Evolutionary conservation across 2,888 invertebrate genomes (phyloP).

Genomic region (Caenorhabditis plicata): DNA sequence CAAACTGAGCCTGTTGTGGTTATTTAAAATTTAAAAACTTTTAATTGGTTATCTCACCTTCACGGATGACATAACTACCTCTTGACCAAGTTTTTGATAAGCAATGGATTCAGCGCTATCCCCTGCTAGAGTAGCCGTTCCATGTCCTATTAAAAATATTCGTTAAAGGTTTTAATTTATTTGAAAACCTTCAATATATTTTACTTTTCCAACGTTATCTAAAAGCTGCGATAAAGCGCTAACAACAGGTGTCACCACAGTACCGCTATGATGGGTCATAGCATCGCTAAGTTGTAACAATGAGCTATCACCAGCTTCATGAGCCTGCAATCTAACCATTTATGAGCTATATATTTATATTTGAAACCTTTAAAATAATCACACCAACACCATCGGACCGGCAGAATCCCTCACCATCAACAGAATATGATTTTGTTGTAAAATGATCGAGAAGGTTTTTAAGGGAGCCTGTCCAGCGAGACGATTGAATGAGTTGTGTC

Average conservation of each 20-base stretch:
- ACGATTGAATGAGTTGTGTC: constrained; percentile 36
- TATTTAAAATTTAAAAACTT: too few species aligned
- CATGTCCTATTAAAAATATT: constrained; percentile 16
- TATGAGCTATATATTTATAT: too few species aligned
- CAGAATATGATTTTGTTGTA: constrained; percentile 35
- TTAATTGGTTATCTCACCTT: too few species aligned
- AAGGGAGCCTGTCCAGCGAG: constrained; percentile 30
- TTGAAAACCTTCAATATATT: constrained; percentile 26
- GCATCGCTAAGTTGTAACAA: constrained; percentile 15
- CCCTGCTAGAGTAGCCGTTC: constrained; percentile 32
- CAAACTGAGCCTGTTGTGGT: constrained; percentile 40
- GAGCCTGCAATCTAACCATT: too few species aligned
- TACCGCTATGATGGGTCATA: constrained; percentile 28
- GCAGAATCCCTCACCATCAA: constrained; percentile 35
- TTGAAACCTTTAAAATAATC: constrained; percentile 35
- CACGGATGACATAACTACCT: constrained; percentile 34
- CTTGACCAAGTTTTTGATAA: constrained; percentile 20
- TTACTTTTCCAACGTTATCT: constrained; percentile 25
- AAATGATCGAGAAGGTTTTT: constrained; percentile 24
- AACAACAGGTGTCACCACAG: constrained; percentile 42
- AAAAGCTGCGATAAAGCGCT: constrained; percentile 30
- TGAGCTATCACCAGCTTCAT: constrained; percentile 4
- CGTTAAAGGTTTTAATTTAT: constrained; percentile 1
- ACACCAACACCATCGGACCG: constrained; percentile 42
- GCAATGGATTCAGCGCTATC: constrained; percentile 29